These are phyloP conservation scores for Pelusios castaneus DNA, from an alignment of 2,113 vertebrate genomes.

Conservation along the genomic window DNA sequence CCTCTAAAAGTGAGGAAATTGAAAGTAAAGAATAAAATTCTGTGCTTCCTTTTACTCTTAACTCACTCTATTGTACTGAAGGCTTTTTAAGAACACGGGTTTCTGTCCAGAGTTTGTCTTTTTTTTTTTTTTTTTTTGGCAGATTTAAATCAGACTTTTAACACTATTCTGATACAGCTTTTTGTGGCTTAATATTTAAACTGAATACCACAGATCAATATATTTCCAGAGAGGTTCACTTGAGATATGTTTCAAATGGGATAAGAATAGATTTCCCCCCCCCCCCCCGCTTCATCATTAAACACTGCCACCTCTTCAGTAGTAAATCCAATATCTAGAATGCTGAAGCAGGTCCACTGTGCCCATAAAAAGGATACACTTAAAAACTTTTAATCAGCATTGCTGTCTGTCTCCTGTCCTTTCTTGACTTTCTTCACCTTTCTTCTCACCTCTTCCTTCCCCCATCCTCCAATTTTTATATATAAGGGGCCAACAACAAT, in stretches of 20 bases:
- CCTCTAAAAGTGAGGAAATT: not conserved
- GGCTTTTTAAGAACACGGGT: not conserved
- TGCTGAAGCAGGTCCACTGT: not conserved
- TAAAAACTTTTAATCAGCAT: not conserved
- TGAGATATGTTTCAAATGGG: not conserved
- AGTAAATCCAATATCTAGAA: not conserved
- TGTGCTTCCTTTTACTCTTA: not conserved
- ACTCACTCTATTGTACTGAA: not conserved
- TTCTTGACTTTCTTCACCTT: not conserved
- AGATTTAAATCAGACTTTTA: not conserved
- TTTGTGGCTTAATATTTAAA: slow-evolving; percentile 19
- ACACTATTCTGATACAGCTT: not conserved
- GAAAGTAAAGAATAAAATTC: not conserved
- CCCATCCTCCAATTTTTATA: not conserved
- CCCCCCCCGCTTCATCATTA: not conserved
- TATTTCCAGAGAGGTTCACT: not conserved
- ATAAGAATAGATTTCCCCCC: not conserved
- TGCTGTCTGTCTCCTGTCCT: not conserved
- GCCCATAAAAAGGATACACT: not conserved
- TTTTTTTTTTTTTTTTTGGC: no score
- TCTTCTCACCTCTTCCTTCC: not conserved
- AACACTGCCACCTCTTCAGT: not conserved
- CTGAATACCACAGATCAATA: not conserved
- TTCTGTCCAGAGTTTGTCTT: not conserved
- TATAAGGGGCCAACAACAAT: not conserved